Conservation (phyloP, 2,797 vertebrate genomes). For the Salmo trutta region DNA sequence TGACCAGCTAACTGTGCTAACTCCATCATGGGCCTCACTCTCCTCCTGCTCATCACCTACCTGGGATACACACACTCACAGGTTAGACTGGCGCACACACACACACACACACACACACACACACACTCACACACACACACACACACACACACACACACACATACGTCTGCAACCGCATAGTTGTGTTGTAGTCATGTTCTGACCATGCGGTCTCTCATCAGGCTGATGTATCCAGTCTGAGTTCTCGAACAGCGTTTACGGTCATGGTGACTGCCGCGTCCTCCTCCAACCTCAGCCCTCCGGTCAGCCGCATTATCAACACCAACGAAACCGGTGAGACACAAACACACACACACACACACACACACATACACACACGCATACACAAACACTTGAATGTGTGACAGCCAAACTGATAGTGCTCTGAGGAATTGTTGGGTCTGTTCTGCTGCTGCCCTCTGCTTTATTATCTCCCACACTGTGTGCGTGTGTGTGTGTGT, state of each 20-base stretch:
- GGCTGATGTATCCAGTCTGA: constrained; percentile 79
- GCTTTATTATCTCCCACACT: constrained; percentile 4
- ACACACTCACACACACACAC: too few relatives aligned
- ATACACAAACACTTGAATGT: too few relatives aligned
- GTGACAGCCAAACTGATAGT: not conserved
- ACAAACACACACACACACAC: not conserved
- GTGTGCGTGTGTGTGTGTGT: too few relatives aligned
- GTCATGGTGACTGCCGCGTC: constrained; percentile 82
- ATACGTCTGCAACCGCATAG: not conserved
- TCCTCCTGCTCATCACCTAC: constrained; percentile 70
- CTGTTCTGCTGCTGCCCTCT: constrained; percentile 35
- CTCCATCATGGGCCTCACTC: constrained; percentile 53
- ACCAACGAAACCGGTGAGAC: constrained; percentile 85
- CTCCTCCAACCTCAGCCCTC: constrained; percentile 82
- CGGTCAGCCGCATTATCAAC: constrained; percentile 85
- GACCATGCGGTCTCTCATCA: constrained; percentile 54
- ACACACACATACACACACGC: too few relatives aligned
- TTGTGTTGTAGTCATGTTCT: constrained; percentile 9
- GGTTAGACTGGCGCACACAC: constrained; percentile 74
- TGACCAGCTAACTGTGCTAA: constrained; percentile 27
- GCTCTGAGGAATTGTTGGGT: not conserved
- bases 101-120: too few relatives aligned
- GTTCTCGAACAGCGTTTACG: constrained; percentile 80
- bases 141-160: not conserved
- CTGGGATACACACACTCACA: constrained; percentile 74